Evolutionary conservation across 2,113 vertebrate genomes (phyloP).

Genomic region (Nyctibius bracteatus): DNA sequence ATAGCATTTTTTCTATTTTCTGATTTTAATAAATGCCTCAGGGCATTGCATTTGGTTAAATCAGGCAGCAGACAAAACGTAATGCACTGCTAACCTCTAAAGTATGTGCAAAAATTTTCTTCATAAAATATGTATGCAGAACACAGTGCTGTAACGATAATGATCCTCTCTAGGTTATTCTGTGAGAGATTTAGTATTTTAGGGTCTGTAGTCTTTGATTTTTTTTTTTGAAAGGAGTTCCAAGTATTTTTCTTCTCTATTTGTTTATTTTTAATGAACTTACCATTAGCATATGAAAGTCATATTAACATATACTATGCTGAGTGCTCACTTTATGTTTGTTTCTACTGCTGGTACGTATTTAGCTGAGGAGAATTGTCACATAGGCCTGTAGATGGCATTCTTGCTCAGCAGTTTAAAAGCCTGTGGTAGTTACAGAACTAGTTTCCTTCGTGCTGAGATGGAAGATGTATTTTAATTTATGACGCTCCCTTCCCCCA

Average conservation of each 20-base stretch:
- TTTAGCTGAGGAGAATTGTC: not conserved
- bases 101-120: slow-evolving; percentile 42
- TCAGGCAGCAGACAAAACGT: slow-evolving; percentile 47
- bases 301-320: not conserved
- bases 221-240: not conserved
- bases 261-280: slow-evolving; percentile 57
- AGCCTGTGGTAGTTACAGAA: not conserved
- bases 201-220: slow-evolving; percentile 13
- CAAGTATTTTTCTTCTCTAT: slow-evolving; percentile 11
- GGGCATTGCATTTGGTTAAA: slow-evolving; percentile 50
- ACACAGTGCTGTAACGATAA: slow-evolving; percentile 24
- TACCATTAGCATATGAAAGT: slow-evolving; percentile 10
- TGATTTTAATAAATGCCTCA: slow-evolving; percentile 59
- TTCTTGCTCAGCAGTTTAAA: slow-evolving; percentile 16
- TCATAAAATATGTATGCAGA: slow-evolving; percentile 65
- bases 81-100: slow-evolving; percentile 33
- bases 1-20: not conserved
- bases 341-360: not conserved
- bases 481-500: not conserved
- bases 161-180: slow-evolving; percentile 35
- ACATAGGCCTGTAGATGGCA: slow-evolving; percentile 33
- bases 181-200: slow-evolving; percentile 17
- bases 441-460: not conserved
- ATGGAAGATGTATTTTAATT: not conserved
- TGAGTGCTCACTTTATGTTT: not conserved